Evolutionary conservation across 2,797 vertebrate genomes (phyloP).

Genomic region (Chromis chromis): DNA sequence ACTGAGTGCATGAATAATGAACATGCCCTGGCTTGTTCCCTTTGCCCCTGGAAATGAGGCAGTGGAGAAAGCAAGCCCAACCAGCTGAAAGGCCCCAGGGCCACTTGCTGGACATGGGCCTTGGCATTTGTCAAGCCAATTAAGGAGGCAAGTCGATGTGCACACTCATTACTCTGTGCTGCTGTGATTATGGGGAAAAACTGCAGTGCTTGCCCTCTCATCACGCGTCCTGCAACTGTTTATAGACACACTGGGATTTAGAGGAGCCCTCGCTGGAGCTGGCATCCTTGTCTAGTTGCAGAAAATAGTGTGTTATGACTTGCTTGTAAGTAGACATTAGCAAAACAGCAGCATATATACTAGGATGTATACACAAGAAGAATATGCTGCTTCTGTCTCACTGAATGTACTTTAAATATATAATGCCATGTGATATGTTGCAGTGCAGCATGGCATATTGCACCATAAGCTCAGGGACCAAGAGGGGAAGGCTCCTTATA

Average conservation of each 20-base stretch:
- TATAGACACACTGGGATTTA: slow-evolving; percentile 24
- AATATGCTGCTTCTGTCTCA: background rate
- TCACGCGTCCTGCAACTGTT: slow-evolving; percentile 25
- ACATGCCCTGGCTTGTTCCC: slow-evolving; percentile 26
- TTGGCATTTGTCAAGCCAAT: slow-evolving; percentile 72
- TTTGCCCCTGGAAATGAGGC: slow-evolving; percentile 37
- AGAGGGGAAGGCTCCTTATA: slow-evolving; percentile 39
- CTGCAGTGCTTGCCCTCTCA: slow-evolving; percentile 48
- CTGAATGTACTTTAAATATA: slow-evolving; percentile 8
- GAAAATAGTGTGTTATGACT: slow-evolving; percentile 10
- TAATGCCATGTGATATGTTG: slow-evolving; percentile 24
- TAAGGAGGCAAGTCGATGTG: slow-evolving; percentile 43
- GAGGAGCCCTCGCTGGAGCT: slow-evolving; percentile 24
- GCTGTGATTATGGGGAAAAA: slow-evolving; percentile 56
- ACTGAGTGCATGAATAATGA: slow-evolving; percentile 15
- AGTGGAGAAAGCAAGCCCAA: slow-evolving; percentile 23
- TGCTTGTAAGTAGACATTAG: background rate
- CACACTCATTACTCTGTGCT: slow-evolving; percentile 55
- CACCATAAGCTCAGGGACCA: slow-evolving; percentile 45
- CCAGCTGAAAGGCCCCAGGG: slow-evolving; percentile 61
- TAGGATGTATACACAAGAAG: background rate
- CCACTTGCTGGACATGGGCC: slow-evolving; percentile 53
- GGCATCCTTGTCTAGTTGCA: slow-evolving; percentile 12
- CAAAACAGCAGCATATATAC: slow-evolving; percentile 5
- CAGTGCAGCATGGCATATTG: slow-evolving; percentile 46